Percentiles rank a stretch among this genome's conserved stretches.
Evolutionary conservation across 2,113 vertebrate species (phyloP).

Genomic region (Xiphophorus couchianus): DNA sequence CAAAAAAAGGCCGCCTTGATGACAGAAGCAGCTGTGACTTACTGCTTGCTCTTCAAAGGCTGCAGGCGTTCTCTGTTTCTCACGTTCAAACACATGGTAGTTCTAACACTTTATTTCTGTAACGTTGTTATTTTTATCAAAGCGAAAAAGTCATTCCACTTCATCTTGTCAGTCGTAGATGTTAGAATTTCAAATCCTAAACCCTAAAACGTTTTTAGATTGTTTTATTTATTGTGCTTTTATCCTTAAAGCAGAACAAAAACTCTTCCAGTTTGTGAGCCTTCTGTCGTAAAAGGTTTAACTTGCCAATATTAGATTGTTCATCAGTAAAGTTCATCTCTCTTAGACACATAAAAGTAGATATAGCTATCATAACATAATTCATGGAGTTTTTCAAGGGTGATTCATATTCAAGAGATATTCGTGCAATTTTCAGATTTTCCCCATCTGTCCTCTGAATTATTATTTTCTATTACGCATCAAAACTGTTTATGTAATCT

Average conservation of each 20-base stretch:
- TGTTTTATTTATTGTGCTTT: background rate
- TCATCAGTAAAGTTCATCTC: background rate
- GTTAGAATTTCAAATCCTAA: constrained; percentile 29
- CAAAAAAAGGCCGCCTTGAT: constrained; percentile 34
- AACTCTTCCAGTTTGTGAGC: no score
- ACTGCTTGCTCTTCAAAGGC: constrained; percentile 23
- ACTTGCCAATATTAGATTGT: background rate
- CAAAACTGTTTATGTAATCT: background rate
- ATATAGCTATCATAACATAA: no score
- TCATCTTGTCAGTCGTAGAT: background rate
- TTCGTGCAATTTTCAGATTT: background rate
- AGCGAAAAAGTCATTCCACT: background rate
- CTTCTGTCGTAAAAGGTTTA: no score
- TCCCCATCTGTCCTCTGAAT: background rate
- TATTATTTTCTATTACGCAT: background rate
- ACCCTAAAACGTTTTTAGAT: no score
- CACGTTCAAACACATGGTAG: constrained; percentile 21
- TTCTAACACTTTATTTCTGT: constrained; percentile 30
- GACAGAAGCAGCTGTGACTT: constrained; percentile 62
- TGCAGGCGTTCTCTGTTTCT: constrained; percentile 22
- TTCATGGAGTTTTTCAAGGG: no score
- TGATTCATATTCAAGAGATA: background rate
- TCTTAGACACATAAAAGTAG: no score
- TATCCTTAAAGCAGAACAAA: background rate
- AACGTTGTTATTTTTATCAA: constrained; percentile 1